Conservation (phyloP, 2,797 vertebrate species). For the Sebastiscus tertius region DNA sequence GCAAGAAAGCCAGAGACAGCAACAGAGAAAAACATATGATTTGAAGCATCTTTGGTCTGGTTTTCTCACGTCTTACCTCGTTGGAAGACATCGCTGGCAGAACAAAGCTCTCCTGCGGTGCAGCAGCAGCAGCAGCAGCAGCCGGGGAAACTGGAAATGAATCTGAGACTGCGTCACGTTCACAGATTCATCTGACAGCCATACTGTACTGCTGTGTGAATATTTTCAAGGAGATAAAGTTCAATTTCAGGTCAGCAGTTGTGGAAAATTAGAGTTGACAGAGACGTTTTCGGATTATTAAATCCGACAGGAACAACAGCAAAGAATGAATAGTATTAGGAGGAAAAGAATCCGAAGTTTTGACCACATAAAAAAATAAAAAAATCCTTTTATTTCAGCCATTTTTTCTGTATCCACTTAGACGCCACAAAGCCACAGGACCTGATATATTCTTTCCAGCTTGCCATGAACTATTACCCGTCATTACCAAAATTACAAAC, state of each 20-base stretch:
- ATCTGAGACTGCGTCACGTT: conserved; percentile 36
- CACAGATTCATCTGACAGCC: conserved; percentile 42
- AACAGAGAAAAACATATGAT: conserved; percentile 28
- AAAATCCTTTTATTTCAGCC: neutral
- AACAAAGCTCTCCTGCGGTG: conserved; percentile 48
- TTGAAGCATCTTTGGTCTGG: conserved; percentile 43
- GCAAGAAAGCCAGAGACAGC: conserved; percentile 17
- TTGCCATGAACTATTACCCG: conserved; percentile 10
- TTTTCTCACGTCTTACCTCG: conserved; percentile 29
- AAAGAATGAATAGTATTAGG: neutral
- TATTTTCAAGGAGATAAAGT: conserved; percentile 43
- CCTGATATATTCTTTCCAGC: conserved; percentile 7
- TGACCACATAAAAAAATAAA: neutral
- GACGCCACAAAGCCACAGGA: conserved; percentile 5
- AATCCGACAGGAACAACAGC: conserved; percentile 6
- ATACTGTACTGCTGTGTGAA: conserved; percentile 14
- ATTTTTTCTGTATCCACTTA: neutral
- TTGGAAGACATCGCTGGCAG: conserved; percentile 29
- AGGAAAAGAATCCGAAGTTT: neutral
- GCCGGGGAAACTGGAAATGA: conserved; percentile 46
- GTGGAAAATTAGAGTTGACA: conserved; percentile 6
- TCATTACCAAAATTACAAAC: conserved; percentile 28
- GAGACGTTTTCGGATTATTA: neutral
- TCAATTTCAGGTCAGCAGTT: conserved; percentile 53
- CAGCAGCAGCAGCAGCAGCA: conserved; percentile 31